Evolutionary conservation across 1,140 invertebrate genomes (phyloP).

Genomic region (Delia radicum): DNA sequence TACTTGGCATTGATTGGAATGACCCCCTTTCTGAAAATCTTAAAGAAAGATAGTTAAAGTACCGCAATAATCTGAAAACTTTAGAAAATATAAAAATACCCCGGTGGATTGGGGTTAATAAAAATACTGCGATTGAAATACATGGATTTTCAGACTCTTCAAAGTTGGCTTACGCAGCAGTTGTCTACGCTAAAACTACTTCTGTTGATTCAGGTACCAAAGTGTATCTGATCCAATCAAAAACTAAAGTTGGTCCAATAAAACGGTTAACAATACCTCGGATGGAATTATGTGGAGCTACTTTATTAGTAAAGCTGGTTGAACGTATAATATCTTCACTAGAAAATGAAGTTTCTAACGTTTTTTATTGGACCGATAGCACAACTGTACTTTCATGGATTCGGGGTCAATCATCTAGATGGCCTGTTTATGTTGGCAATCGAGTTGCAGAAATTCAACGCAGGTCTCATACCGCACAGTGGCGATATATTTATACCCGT

Average conservation of each 20-base stretch:
- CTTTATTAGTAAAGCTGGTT: background rate
- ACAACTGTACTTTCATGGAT: background rate
- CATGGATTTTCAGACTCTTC: conserved; percentile 12
- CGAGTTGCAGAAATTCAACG: conserved; percentile 1
- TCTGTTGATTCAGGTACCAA: background rate
- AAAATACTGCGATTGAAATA: background rate
- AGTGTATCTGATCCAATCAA: background rate
- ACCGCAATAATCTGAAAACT: background rate
- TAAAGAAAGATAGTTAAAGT: background rate
- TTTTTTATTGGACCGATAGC: background rate
- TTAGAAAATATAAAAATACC: background rate
- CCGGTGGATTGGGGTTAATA: background rate
- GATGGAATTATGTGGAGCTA: conserved; percentile 18
- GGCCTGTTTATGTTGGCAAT: conserved; percentile 6
- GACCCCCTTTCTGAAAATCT: background rate
- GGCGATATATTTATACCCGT: conserved; percentile 40
- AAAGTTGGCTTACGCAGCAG: background rate
- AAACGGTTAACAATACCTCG: conserved; percentile 8
- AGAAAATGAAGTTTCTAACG: background rate
- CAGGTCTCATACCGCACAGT: conserved; percentile 13
- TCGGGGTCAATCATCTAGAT: background rate
- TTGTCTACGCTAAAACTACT: background rate
- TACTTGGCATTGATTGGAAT: conserved; percentile 9
- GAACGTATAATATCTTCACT: background rate
- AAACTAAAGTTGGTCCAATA: conserved; percentile 14